Conservation (phyloP, 1,140 invertebrate genomes). For the Periplaneta americana region DNA sequence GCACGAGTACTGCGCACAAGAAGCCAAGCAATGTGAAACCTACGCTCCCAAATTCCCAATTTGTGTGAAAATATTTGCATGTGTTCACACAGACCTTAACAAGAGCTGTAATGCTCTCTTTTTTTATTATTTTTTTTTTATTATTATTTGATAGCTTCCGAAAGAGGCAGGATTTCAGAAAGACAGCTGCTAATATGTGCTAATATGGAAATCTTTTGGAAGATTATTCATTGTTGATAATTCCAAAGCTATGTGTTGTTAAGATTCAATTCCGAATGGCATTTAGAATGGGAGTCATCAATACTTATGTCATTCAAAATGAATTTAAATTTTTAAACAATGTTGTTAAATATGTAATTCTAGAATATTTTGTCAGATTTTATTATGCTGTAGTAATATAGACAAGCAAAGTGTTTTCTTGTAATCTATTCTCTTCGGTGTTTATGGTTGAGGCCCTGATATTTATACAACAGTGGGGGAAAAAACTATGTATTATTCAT, state of each 20-base stretch:
- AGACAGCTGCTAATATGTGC: neutral
- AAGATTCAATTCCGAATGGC: neutral
- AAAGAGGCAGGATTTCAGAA: neutral
- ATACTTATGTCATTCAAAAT: neutral
- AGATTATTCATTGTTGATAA: neutral
- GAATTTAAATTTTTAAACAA: constrained; percentile 1
- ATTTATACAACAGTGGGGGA: neutral
- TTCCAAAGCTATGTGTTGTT: neutral
- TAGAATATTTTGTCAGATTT: constrained; percentile 11
- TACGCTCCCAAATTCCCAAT: no score
- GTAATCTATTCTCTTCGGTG: neutral
- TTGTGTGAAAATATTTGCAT: no score
- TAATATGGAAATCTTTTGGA: neutral
- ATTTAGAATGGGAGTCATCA: neutral
- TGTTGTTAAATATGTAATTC: constrained; percentile 11
- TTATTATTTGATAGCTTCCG: neutral
- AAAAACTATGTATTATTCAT: no score
- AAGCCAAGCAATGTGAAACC: neutral
- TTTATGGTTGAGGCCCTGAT: neutral
- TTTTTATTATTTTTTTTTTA: neutral
- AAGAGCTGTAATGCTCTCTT: no score
- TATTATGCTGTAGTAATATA: constrained; percentile 7
- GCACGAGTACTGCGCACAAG: no score
- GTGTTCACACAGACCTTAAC: neutral
- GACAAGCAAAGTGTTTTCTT: neutral